Percentiles rank a stretch among this genome's conserved stretches.
Evolutionary conservation across 2,797 vertebrate species (phyloP).

Genomic region (Cichlasoma orientale): DNA sequence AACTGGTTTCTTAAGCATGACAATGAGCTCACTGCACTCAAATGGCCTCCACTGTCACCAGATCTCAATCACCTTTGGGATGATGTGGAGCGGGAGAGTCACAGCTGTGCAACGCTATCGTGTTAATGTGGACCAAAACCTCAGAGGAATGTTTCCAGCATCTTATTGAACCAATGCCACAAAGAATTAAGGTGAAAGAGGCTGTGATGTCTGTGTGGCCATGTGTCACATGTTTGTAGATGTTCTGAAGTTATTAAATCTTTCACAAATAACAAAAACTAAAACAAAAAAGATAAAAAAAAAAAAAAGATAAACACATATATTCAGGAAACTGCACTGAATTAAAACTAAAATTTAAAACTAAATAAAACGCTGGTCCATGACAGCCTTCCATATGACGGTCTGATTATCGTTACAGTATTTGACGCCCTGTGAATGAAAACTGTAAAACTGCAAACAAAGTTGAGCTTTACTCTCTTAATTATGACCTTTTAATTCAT

Average conservation of each 20-base stretch:
- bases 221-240: neutral
- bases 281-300: neutral
- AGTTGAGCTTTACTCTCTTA: too few relatives aligned
- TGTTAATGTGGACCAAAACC: neutral
- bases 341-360: neutral
- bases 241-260: neutral
- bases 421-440: neutral
- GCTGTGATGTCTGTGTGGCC: neutral
- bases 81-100: neutral
- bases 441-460: neutral
- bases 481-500: neutral
- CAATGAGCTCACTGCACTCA: neutral
- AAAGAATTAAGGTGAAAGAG: neutral
- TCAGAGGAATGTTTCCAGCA: neutral
- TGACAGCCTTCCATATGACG: too few relatives aligned
- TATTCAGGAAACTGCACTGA: neutral
- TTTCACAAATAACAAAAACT: neutral
- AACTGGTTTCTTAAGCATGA: fast-evolving
- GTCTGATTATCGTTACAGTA: neutral
- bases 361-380: too few relatives aligned
- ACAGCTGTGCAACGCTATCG: neutral
- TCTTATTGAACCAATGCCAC: neutral
- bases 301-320: fast-evolving
- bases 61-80: neutral
- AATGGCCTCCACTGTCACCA: neutral